These are phyloP conservation scores for Drosophila guanche DNA, from an alignment of 1,140 invertebrate species.

Conservation along the genomic window DNA sequence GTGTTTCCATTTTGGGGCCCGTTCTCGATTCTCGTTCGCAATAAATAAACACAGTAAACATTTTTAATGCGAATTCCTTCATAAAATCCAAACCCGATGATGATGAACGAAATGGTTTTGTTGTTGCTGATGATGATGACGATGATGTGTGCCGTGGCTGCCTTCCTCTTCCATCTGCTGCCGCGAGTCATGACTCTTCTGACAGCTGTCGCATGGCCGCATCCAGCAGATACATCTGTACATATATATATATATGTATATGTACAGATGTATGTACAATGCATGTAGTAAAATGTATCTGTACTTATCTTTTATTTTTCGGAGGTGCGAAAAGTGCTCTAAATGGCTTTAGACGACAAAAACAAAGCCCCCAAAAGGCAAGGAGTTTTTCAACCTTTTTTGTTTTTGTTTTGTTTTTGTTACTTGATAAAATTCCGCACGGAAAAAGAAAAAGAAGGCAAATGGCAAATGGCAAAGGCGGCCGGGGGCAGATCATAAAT, in stretches of 20 bases:
- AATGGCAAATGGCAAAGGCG: slow-evolving; percentile 8
- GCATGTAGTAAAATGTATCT: slow-evolving; percentile 12
- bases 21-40: slow-evolving; percentile 71
- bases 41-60: slow-evolving; percentile 82
- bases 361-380: slow-evolving; percentile 33
- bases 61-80: slow-evolving; percentile 80
- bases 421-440: slow-evolving; percentile 67
- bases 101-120: slow-evolving; percentile 22
- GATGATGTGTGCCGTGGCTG: slow-evolving; percentile 19
- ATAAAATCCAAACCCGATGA: slow-evolving; percentile 63
- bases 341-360: slow-evolving; percentile 61
- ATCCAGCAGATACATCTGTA: slow-evolving; percentile 6
- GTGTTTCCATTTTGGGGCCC: slow-evolving; percentile 61
- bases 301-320: slow-evolving; percentile 47
- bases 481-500: slow-evolving; percentile 50
- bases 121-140: slow-evolving; percentile 12
- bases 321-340: slow-evolving; percentile 72
- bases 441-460: slow-evolving; percentile 4
- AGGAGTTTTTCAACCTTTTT: not conserved
- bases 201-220: slow-evolving; percentile 75
- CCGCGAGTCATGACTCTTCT: slow-evolving; percentile 19
- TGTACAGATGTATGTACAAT: not conserved
- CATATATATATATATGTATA: too few relatives aligned
- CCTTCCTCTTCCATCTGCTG: slow-evolving; percentile 10
- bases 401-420: not conserved